Evolutionary conservation across 2,888 invertebrate species (phyloP), one percentile per base, ranked within the genome.

Genomic region (Platycheirus albimanus): DNA sequence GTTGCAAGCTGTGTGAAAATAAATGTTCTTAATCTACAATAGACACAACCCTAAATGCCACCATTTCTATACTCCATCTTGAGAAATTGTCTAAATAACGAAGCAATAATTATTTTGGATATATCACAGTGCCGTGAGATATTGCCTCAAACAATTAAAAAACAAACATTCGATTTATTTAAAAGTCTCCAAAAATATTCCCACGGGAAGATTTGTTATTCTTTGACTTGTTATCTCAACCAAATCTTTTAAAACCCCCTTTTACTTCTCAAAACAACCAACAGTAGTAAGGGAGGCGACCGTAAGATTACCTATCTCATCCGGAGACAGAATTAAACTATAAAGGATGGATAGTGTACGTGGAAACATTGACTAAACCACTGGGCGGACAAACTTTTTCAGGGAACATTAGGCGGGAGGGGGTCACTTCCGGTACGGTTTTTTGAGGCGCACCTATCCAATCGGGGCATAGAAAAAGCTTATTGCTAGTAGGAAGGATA

Each of bases 241-340:
- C 38, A n/a, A n/a, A n/a, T n/a, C n/a, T n/a, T n/a, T n/a, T n/a
- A n/a, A n/a, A n/a, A n/a, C n/a, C n/a, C n/a, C n/a, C n/a, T n/a
- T 54, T 24, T 5, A 24, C 10, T 24, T 58, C 5, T 15, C 7
- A 8, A 19, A 8, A 17, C 24, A 13, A 11, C 4, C 41, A 67
- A 79, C 79, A 79, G 79, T n/a, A n/a, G n/a, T n/a, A n/a, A n/a
- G 28, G 28, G 10, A 33, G 28, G 19, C 30, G 30, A 8, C 30
- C 30, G 8, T 33, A 1, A 33, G 8, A 33, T 3, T 33, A 33
- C 30, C 30, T 33, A 33, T 33, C 1, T 33, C 30, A 33, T 33
- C 30, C 13, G 30, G 52, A 30, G 52, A 13, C 11, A 15, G 52
- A 7, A 15, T 15, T 8, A 15, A 13, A 49, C 17, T n/a, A n/a